These are phyloP conservation scores for Apolygus lucorum DNA, from an alignment of 1,140 invertebrate species.

Conservation along the genomic window DNA sequence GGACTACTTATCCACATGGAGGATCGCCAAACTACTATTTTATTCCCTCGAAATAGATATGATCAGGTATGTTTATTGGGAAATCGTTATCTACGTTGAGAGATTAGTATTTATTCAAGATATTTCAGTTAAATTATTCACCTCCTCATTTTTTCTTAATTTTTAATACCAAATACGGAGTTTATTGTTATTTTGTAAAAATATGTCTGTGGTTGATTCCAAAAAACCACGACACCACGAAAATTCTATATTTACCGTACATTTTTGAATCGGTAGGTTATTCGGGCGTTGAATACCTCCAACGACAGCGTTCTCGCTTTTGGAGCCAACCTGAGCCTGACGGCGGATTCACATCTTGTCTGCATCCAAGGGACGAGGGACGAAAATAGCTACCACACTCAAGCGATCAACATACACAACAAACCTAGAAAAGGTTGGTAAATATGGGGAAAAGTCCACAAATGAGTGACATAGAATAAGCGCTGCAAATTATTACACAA, in stretches of 20 bases:
- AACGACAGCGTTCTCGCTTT: constrained; percentile 81
- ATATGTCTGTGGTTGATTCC: constrained; percentile 1
- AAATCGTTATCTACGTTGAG: too few species aligned
- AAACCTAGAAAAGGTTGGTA: constrained; percentile 62
- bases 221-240: too few species aligned
- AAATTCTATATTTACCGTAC: constrained; percentile 24
- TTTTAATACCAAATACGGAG: background rate
- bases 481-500: too few species aligned
- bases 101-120: too few species aligned
- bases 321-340: constrained; percentile 67
- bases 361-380: constrained; percentile 70
- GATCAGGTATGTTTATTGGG: constrained; percentile 58
- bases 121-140: too few species aligned
- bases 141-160: background rate
- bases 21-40: constrained; percentile 68
- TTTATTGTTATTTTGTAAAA: background rate
- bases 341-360: constrained; percentile 79
- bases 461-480: too few species aligned
- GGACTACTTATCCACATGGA: constrained; percentile 78
- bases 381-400: constrained; percentile 64
- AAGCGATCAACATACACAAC: constrained; percentile 80
- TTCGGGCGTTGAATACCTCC: constrained; percentile 71
- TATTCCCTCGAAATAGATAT: constrained; percentile 72
- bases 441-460: too few species aligned
- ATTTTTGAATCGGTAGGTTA: constrained; percentile 47